Base-by-base conservation (phyloP, 1,140 invertebrate species). In the Schlechtendalia chinensis region DNA sequence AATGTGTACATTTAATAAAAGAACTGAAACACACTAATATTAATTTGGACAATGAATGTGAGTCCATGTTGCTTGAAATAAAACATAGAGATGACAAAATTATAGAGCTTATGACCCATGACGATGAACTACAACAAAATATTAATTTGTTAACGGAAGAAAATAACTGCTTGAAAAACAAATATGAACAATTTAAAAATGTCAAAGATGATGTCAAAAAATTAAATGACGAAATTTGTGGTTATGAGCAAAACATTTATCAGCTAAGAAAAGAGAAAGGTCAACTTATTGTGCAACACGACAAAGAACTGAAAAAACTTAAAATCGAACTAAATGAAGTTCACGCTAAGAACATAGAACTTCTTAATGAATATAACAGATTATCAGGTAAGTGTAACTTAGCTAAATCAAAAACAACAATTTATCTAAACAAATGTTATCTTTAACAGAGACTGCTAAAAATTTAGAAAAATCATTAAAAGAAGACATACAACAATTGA, bases 401-500 rank as follows among this genome's bases (percentile, higher is more conserved):
- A 17, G 19, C 10, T 19, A 11, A 19, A 24, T 14, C 4, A 32
- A 58, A 56, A 75, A 56, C 32, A 39, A 50, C 5, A 45, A 69
- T 45, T 6, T 69, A 22, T 47, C 19, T 6, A 47, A 61, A 27
- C 8, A 50, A 69, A 54, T 72, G 6, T 29, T 22, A 10, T 61
- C 1, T 27, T 79, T 47, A 1, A 63, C 45, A 79, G 75, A 79
- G 1, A 63, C 32, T 50, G n/a, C 75, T 12, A 79, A 47, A 63
- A 79, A n/a, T 29, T 45, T 79, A 16, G 75, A 79, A 79, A 79
- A 79, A 63, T 79, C 75, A 24, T 61, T 79, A 50, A 79, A 79
- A 2, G 75, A 79, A 63, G 75, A 79, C 5, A 79, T 79, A 12
- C 75, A 79, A 29, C 75, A 79, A 27, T 24, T 79, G 3, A 79